A percentile compares a stretch with the other conserved stretches of the same genome.
phyloP scores from a whole-genome alignment of 23 tunicate species.

The Halocynthia aurantium region DNA sequence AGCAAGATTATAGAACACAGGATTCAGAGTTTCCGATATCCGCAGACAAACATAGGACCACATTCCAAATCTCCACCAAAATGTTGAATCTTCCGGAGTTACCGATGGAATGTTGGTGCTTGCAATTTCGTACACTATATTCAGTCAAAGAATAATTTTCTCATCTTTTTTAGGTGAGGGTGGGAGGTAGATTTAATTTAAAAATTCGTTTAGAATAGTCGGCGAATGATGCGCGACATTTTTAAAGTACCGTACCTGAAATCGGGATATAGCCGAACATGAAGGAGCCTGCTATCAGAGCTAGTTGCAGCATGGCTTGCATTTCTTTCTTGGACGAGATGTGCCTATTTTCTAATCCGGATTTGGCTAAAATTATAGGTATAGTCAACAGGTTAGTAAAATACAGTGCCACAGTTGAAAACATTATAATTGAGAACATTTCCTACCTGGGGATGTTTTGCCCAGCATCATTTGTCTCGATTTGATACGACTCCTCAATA shows the following conservation, averaged over 20 bases:
- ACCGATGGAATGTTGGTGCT: not conserved
- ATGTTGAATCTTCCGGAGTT: not conserved
- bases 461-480: not conserved
- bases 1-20: conserved; percentile 2
- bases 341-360: no score
- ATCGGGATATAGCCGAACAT: conserved; percentile 7
- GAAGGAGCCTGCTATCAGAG: conserved; percentile 1
- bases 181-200: not conserved
- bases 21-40: conserved; percentile 7
- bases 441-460: not conserved
- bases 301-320: conserved; percentile 1
- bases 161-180: not conserved
- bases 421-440: no score
- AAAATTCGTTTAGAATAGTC: no score
- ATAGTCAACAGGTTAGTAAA: no score
- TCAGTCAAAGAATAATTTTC: not conserved
- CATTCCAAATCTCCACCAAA: conserved; percentile 2
- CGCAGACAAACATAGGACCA: not conserved
- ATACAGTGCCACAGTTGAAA: no score
- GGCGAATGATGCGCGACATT: no score
- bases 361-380: no score
- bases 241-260: not conserved
- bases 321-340: not conserved
- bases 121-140: not conserved
- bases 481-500: not conserved